Conservation (phyloP, 1,140 invertebrate species). For the Nasonia longicornis region DNA sequence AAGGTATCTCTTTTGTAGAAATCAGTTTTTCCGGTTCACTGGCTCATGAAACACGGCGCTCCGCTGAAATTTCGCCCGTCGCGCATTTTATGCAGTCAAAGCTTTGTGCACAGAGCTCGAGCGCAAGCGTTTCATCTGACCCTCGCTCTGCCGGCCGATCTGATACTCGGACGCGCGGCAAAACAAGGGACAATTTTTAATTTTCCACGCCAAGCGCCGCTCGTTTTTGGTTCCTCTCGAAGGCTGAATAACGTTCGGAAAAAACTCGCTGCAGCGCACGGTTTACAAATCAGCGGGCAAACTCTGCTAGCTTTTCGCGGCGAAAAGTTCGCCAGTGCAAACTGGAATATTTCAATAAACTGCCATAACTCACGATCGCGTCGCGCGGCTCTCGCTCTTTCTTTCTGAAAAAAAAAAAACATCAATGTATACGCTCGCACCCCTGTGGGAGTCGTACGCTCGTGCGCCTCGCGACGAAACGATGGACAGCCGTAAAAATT, state of each 20-base stretch:
- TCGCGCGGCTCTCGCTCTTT: not conserved
- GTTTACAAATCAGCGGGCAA: not conserved
- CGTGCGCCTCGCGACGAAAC: not conserved
- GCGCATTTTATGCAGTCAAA: not conserved
- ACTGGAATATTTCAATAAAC: constrained; percentile 31
- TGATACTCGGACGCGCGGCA: not conserved
- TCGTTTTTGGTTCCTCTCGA: not conserved
- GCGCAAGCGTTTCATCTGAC: constrained; percentile 1
- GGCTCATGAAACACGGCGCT: not conserved
- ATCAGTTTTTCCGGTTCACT: constrained; percentile 26
- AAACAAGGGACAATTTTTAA: constrained; percentile 1
- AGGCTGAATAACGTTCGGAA: not conserved
- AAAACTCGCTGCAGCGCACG: not conserved
- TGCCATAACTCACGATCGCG: constrained; percentile 5
- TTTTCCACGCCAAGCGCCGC: not conserved
- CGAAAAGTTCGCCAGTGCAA: not conserved
- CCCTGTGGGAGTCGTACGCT: not conserved
- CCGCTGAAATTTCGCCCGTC: not conserved
- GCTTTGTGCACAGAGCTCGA: not conserved
- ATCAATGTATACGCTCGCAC: no score
- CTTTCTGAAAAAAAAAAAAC: constrained; percentile 6
- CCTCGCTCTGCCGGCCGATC: not conserved
- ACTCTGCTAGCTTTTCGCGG: not conserved
- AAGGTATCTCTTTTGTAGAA: not conserved
- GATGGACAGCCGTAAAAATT: constrained; percentile 22